phyloP scores from a whole-genome alignment of 2,888 invertebrate genomes.

The Nephrotoma appendiculata region DNA sequence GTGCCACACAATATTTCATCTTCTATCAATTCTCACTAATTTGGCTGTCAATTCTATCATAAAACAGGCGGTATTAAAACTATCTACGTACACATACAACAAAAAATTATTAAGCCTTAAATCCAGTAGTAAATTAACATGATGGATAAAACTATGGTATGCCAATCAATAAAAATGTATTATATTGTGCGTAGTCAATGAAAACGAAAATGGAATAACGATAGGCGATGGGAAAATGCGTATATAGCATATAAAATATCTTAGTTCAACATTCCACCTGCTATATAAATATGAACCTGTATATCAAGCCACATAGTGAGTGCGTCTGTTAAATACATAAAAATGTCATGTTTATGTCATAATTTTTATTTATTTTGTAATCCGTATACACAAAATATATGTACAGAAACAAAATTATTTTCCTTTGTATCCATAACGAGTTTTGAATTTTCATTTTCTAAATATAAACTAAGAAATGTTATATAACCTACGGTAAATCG shows the following conservation, averaged over 20 bases:
- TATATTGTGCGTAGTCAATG: neutral
- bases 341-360: neutral
- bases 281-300: neutral
- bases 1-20: no score
- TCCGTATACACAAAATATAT: neutral
- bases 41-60: no score
- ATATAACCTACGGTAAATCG: neutral
- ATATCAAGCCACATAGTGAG: neutral
- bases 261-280: neutral
- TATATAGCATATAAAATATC: neutral
- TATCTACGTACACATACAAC: no score
- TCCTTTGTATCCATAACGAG: neutral
- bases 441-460: neutral
- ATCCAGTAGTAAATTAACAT: neutral
- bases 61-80: no score
- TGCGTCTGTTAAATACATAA: neutral
- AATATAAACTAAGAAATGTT: neutral
- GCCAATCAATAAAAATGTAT: neutral
- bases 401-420: neutral
- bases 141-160: neutral
- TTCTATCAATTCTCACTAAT: no score
- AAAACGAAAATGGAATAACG: neutral
- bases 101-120: neutral
- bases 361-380: neutral
- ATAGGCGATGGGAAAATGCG: neutral